phyloP scores from a whole-genome alignment of 2,113 vertebrate species.

The Leptodactylus fuscus region DNA sequence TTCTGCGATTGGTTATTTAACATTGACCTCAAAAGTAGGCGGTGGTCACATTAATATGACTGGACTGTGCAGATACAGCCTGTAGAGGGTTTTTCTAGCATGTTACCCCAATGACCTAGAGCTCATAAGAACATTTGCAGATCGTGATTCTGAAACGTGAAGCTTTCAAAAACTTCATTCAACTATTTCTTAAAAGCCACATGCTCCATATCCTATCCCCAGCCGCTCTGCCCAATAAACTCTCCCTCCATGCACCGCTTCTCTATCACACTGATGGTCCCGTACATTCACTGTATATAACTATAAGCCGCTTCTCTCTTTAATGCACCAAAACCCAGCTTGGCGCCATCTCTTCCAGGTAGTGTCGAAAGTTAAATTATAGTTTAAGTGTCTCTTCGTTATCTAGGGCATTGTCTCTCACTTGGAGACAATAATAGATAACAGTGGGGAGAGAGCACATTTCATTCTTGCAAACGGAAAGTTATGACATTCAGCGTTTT shows the following conservation, averaged over 20 bases:
- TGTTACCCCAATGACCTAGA: no score
- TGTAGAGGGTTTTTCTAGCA: no score
- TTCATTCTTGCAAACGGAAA: slow-evolving; percentile 7
- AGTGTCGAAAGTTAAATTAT: slow-evolving; percentile 14
- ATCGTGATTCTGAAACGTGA: no score
- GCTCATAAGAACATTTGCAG: no score
- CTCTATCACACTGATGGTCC: no score
- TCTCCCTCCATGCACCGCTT: neutral
- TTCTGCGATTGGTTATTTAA: no score
- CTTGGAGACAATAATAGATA: slow-evolving; percentile 30
- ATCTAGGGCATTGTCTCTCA: slow-evolving; percentile 35
- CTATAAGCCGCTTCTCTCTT: neutral
- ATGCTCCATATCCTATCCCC: neutral
- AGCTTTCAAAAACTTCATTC: no score
- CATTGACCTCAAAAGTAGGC: no score
- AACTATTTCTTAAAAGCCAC: no score
- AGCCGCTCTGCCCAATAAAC: neutral
- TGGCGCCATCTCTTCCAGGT: neutral
- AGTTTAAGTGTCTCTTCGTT: slow-evolving; percentile 23
- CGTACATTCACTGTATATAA: no score
- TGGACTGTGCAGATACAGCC: no score
- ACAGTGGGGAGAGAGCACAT: slow-evolving; percentile 12
- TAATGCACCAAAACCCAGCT: slow-evolving; percentile 3
- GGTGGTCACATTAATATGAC: no score
- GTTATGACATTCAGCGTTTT: neutral